Percentiles rank a stretch among this genome's conserved stretches.
phyloP scores from a whole-genome alignment of 2,797 vertebrate species.

The Nothura maculosa region DNA sequence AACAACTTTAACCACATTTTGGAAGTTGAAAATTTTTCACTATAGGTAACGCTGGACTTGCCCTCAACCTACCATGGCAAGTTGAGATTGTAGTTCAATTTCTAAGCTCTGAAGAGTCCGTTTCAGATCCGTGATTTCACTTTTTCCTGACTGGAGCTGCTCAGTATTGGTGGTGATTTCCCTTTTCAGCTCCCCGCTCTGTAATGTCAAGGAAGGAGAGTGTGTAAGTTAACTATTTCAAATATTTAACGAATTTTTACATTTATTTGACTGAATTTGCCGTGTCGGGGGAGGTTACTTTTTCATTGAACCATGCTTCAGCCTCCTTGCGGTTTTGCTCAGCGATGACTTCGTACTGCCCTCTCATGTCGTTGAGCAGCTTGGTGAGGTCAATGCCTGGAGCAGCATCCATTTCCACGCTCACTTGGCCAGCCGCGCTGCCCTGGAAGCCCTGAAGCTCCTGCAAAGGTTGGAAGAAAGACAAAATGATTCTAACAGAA shows the following conservation, averaged over 20 bases:
- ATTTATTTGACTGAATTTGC: neutral
- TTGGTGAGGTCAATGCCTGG: constrained; percentile 91
- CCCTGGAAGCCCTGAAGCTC: constrained; percentile 77
- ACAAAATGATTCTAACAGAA: neutral
- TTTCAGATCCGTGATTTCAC: constrained; percentile 80
- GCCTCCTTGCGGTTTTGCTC: constrained; percentile 94
- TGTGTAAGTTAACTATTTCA: neutral
- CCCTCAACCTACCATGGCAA: constrained; percentile 76
- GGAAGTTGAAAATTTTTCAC: neutral
- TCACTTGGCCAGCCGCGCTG: constrained; percentile 84
- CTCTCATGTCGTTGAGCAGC: constrained; percentile 89
- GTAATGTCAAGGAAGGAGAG: constrained; percentile 28
- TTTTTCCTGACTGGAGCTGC: constrained; percentile 81
- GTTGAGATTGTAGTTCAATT: constrained; percentile 84
- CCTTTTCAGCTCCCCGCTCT: constrained; percentile 81
- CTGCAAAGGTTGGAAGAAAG: constrained; percentile 43
- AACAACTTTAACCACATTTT: neutral
- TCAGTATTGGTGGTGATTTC: constrained; percentile 79
- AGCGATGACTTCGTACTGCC: constrained; percentile 90
- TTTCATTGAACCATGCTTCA: constrained; percentile 92
- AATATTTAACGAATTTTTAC: neutral
- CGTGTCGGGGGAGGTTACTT: constrained; percentile 79
- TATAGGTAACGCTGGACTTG: neutral
- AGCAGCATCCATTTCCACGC: constrained; percentile 93
- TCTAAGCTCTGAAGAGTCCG: constrained; percentile 81